Base-by-base conservation (phyloP, 2,797 vertebrate genomes). In the Centroberyx gerrardi region DNA sequence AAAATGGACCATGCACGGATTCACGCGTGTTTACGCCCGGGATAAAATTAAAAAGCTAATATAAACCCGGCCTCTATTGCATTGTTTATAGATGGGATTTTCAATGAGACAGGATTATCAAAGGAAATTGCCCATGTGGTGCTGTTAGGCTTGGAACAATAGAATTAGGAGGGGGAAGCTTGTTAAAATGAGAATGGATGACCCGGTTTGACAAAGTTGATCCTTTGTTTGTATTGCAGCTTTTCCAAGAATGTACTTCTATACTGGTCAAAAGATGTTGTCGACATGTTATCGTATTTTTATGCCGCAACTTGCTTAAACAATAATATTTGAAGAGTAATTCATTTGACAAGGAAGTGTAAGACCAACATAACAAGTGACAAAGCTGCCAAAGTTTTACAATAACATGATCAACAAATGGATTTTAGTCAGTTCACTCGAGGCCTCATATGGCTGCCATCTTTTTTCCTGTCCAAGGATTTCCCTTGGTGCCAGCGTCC, bases 401-500 rank as follows among this genome's bases (percentile, higher is more conserved):
- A 56, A 55, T 29, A 78, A 53, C 62, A 29, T 56, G 54, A 75
- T 48, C 74, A 76, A 82, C 29, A 61, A 84, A 83, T 79, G 40
- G 71, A 70, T 68, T 64, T 65, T 51, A 40, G 48, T 29, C 22
- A 68, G 76, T 38, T 81, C 72, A 79, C 80, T 87, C 78, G 77
- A 76, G 80, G 86, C 78, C 80, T 89, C 89, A 90, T 74, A 61
- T 86, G 68, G 60, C 73, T 15, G 17, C 71, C 72, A 31, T 86
- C 74, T 87, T 74, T 81, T 72, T 74, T 51, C 67, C 64, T 40
- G 86, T 93, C 89, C 87, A 82, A 99, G 98, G 97, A 18, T 98
- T 99, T 89, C 98, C 98, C 10, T 86, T 99, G 55, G 91, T 99
- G 82, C 98, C 98, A 54, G 97, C 97, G 64, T 96, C 94, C 60